phyloP scores from a whole-genome alignment of 2,797 vertebrate species.

The Premnoplex brunnescens region DNA sequence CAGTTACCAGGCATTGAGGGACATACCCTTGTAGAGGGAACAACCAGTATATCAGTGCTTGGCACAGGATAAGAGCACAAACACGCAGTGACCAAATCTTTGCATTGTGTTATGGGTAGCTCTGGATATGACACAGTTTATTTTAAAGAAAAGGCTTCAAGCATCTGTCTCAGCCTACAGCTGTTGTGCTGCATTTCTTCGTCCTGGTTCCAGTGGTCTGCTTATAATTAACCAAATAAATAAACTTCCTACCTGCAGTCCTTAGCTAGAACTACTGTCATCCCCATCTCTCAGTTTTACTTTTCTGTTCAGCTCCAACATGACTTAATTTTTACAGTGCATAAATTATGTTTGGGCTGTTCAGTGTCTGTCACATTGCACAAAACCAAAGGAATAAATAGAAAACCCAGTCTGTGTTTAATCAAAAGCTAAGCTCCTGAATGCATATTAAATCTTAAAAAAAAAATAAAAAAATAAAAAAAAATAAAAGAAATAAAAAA shows the following conservation, averaged over 20 bases:
- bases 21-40: neutral
- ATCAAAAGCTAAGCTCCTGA: neutral
- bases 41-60: neutral
- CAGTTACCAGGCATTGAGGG: neutral
- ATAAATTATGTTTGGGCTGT: neutral
- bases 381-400: neutral
- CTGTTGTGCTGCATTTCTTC: neutral
- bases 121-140: neutral
- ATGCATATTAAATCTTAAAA: neutral
- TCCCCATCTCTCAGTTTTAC: neutral
- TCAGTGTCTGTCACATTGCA: neutral
- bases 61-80: neutral
- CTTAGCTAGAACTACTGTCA: neutral
- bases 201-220: neutral
- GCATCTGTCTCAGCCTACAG: neutral
- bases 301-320: neutral
- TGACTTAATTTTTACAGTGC: constrained; percentile 14
- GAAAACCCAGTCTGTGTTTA: neutral
- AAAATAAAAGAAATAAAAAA: neutral
- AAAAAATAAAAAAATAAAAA: neutral
- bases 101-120: neutral
- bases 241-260: neutral
- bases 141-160: neutral
- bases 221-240: neutral
- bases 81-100: neutral